These are phyloP conservation scores for Beris morrisii DNA, from an alignment of 2,888 invertebrate species.

Conservation along the genomic window DNA sequence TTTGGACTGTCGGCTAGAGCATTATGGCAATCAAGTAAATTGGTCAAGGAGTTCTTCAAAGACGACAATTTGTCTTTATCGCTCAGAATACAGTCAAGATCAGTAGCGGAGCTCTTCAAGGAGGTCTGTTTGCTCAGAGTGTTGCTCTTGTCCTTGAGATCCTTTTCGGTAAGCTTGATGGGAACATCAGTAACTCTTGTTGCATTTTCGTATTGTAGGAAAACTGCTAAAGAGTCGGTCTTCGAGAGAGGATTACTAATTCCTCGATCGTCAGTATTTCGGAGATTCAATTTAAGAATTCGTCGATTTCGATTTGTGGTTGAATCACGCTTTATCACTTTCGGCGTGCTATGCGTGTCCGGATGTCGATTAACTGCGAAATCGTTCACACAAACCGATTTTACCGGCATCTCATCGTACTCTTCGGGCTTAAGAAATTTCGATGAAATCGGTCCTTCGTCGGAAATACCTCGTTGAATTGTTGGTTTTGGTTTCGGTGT, in stretches of 20 bases:
- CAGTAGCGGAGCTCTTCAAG: slow-evolving; percentile 33
- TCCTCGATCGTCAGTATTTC: slow-evolving; percentile 8
- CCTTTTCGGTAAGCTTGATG: slow-evolving; percentile 45
- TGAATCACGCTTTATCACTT: slow-evolving; percentile 51
- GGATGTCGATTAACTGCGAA: slow-evolving; percentile 44
- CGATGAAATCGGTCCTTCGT: slow-evolving; percentile 55
- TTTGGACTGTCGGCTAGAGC: slow-evolving; percentile 29
- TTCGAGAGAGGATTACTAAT: slow-evolving; percentile 44
- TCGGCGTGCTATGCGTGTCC: slow-evolving; percentile 46
- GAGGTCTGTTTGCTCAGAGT: slow-evolving; percentile 55
- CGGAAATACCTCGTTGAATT: slow-evolving; percentile 55
- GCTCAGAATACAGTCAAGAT: slow-evolving; percentile 30
- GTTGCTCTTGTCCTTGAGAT: slow-evolving; percentile 55
- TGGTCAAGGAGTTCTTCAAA: slow-evolving; percentile 28
- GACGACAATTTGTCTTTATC: slow-evolving; percentile 34
- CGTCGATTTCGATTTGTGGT: slow-evolving; percentile 38
- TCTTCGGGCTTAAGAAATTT: slow-evolving; percentile 56
- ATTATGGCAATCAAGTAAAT: slow-evolving; percentile 45
- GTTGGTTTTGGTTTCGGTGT: slow-evolving; percentile 44
- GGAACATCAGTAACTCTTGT: slow-evolving; percentile 21
- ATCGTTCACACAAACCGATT: slow-evolving; percentile 54
- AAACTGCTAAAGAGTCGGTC: slow-evolving; percentile 55
- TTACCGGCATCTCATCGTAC: slow-evolving; percentile 56
- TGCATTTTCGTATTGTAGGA: slow-evolving; percentile 55
- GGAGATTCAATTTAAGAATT: slow-evolving; percentile 39